These are phyloP conservation scores for Halictus ligatus DNA, from an alignment of 2,888 invertebrate species.

Conservation along the genomic window DNA sequence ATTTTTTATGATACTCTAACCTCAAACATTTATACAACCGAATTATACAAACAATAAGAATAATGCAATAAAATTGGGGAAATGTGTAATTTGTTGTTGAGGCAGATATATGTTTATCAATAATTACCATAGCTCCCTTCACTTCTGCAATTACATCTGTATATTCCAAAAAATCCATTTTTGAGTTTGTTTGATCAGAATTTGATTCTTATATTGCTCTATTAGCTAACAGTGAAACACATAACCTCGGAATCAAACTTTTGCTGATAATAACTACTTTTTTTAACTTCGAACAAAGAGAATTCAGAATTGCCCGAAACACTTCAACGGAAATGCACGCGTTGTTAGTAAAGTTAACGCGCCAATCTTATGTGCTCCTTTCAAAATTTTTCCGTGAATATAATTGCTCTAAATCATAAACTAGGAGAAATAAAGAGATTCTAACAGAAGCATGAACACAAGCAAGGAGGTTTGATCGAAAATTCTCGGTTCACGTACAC, in stretches of 20 bases:
- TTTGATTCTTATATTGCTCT: not conserved
- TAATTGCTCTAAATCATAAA: not conserved
- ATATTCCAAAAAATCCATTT: slow-evolving; percentile 95
- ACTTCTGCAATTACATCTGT: slow-evolving; percentile 93
- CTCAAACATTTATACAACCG: slow-evolving; percentile 7
- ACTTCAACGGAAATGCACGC: not conserved
- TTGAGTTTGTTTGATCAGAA: slow-evolving; percentile 35
- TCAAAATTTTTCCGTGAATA: slow-evolving; percentile 5
- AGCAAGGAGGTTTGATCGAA: not conserved
- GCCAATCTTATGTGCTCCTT: not conserved
- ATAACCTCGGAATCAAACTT: slow-evolving; percentile 12
- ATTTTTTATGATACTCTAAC: slow-evolving; percentile 14
- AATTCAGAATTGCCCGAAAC: not conserved
- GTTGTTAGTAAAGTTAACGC: not conserved
- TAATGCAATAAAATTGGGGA: not conserved
- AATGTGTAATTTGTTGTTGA: not conserved
- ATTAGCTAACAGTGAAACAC: not conserved
- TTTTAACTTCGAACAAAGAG: not conserved
- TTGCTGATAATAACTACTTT: not conserved
- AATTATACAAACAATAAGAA: not conserved
- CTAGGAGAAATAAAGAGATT: not conserved
- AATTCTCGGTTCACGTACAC: too few species aligned
- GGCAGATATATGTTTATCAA: not conserved
- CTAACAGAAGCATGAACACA: not conserved
- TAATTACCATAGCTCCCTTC: slow-evolving; percentile 93